Evolutionary conservation across 2,113 vertebrate genomes (phyloP).

Genomic region (Gavialis gangeticus): DNA sequence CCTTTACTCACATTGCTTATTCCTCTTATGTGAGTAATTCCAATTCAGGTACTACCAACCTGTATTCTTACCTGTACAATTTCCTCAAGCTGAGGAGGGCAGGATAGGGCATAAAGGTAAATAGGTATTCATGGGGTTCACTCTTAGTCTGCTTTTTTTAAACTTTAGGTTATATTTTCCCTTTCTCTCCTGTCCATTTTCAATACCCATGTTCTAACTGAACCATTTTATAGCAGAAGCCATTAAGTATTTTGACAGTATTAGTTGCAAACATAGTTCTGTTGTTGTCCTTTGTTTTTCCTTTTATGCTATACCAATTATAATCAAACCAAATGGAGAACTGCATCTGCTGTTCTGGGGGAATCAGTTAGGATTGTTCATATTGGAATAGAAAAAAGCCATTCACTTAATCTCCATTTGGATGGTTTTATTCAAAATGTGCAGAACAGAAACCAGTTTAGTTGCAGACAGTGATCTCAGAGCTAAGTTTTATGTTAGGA

Average conservation of each 20-base stretch:
- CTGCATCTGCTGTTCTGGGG: background rate
- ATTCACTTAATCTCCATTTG: constrained; percentile 5
- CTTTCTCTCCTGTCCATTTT: background rate
- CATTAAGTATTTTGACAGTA: background rate
- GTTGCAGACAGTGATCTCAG: constrained; percentile 16
- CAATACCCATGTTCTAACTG: background rate
- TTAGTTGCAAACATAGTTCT: constrained; percentile 8
- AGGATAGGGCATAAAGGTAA: background rate
- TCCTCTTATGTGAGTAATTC: background rate
- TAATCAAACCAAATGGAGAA: constrained; percentile 30
- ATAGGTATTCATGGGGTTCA: background rate
- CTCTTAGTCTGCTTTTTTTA: background rate
- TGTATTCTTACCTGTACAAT: background rate
- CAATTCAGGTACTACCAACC: background rate
- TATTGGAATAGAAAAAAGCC: background rate
- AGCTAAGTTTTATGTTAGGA: background rate
- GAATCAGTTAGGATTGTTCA: background rate
- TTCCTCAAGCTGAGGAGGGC: background rate
- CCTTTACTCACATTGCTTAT: accelerated
- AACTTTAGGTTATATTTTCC: background rate
- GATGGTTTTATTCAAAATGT: background rate
- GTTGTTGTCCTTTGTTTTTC: background rate
- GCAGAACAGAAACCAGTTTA: constrained; percentile 4
- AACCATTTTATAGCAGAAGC: no score
- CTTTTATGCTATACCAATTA: background rate